Evolutionary conservation across 2,113 vertebrate genomes (phyloP).

Genomic region (Dicaeum eximium): DNA sequence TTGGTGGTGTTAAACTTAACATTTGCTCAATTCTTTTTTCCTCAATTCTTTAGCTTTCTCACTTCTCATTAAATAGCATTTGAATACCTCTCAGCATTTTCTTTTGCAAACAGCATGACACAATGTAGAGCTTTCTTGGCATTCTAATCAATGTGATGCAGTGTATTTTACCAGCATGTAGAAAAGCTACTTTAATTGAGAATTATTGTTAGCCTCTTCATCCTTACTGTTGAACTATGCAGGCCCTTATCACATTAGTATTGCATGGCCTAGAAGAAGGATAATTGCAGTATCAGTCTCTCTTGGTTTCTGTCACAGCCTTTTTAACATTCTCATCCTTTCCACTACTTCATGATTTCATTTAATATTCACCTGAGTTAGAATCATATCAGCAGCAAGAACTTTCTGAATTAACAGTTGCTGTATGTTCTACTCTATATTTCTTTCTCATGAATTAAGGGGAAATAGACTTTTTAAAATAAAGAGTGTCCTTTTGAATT

Average conservation of each 20-base stretch:
- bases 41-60: not conserved
- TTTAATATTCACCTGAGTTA: slow-evolving; percentile 49
- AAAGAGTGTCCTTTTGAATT: not conserved
- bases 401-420: not conserved
- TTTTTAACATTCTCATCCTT: slow-evolving; percentile 50
- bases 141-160: slow-evolving; percentile 36
- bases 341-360: slow-evolving; percentile 42
- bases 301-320: slow-evolving; percentile 4
- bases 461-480: not conserved
- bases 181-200: slow-evolving; percentile 26
- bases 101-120: slow-evolving; percentile 14
- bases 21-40: not conserved
- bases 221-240: slow-evolving; percentile 34
- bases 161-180: not conserved
- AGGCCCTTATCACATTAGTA: not conserved
- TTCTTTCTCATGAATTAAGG: not conserved
- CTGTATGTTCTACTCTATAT: not conserved
- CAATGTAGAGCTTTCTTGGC: not conserved
- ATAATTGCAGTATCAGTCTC: slow-evolving; percentile 47
- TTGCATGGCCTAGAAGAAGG: not conserved
- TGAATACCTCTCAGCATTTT: not conserved
- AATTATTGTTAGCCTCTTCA: slow-evolving; percentile 41
- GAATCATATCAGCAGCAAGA: not conserved
- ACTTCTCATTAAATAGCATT: slow-evolving; percentile 23
- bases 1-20: not conserved